Base-by-base conservation (phyloP, 2,888 invertebrate genomes). In the Rosalia funebris region DNA sequence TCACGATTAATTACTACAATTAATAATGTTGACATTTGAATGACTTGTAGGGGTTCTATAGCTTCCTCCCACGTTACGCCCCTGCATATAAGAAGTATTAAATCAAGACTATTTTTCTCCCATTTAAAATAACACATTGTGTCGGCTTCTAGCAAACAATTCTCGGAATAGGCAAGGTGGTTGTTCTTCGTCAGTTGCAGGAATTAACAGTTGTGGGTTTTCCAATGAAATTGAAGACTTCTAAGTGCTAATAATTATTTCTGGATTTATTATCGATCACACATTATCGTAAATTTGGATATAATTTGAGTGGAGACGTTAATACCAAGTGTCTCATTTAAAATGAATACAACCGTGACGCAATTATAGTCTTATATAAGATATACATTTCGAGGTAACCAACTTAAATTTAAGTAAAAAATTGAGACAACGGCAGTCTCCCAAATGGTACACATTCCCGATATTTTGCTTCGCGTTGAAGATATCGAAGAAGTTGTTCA, bases 131-230 rank as follows among this genome's bases (percentile, higher is more conserved):
- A 62, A 65, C 57, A 61, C 63, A 61, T 46, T 56, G 37, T 59
- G 60, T 47, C 52, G 66, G 66, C 61, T 66, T 66, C 66, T 19
- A 48, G 45, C 47, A 63, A 63, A 63, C 63, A 58, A 47, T 66
- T 66, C 66, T 46, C 20, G 54, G 66, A 66, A 66, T 57, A 62
- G 55, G 55, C 65, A 60, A 62, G 64, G 62, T 64, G 64, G 62
- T 45, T 42, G 46, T 45, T 50, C 53, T 52, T 31, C 54, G 20
- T 25, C 25, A 25, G 45, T 62, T 14, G 62, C 53, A 16, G 52
- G 68, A 68, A 68, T 64, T 62, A 57, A 60, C 64, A 54, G 62
- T 68, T 62, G 68, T 68, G 68, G 68, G 68, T 64, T 66, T 67
- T 68, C 64, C 64, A 54, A 57, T 60, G 62, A 66, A 50, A 64